phyloP scores from a whole-genome alignment of 2,888 invertebrate species.

The Tuberolachnus salignus region DNA sequence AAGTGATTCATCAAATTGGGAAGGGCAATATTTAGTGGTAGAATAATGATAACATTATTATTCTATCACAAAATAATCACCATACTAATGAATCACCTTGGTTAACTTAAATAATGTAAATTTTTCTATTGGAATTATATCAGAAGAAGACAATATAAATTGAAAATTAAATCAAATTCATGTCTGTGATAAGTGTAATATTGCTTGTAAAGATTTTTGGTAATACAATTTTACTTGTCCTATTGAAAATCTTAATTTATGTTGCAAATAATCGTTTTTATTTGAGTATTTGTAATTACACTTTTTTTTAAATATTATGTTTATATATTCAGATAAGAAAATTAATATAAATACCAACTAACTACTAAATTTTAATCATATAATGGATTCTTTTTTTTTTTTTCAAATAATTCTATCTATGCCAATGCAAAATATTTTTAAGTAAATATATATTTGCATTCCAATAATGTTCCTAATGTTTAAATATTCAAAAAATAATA shows the following conservation, averaged over 20 bases:
- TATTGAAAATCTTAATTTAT: not conserved
- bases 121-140: not conserved
- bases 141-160: slow-evolving; percentile 17
- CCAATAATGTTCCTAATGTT: slow-evolving; percentile 31
- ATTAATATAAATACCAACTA: not conserved
- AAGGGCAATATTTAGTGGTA: not conserved
- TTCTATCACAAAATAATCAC: slow-evolving; percentile 6
- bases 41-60: not conserved
- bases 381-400: slow-evolving; percentile 18
- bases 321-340: not conserved
- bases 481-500: not conserved
- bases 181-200: slow-evolving; percentile 8
- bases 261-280: not conserved
- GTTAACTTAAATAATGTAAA: not conserved
- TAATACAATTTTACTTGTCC: slow-evolving; percentile 2
- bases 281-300: not conserved
- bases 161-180: not conserved
- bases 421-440: not conserved
- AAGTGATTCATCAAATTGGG: not conserved
- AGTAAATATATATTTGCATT: slow-evolving; percentile 16
- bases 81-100: slow-evolving; percentile 4
- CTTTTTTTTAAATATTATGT: not conserved
- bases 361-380: not conserved
- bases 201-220: too few relatives aligned
- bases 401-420: not conserved